These are phyloP conservation scores for Leucoraja ocellata DNA, from an alignment of 2,797 vertebrate genomes.

Conservation along the genomic window DNA sequence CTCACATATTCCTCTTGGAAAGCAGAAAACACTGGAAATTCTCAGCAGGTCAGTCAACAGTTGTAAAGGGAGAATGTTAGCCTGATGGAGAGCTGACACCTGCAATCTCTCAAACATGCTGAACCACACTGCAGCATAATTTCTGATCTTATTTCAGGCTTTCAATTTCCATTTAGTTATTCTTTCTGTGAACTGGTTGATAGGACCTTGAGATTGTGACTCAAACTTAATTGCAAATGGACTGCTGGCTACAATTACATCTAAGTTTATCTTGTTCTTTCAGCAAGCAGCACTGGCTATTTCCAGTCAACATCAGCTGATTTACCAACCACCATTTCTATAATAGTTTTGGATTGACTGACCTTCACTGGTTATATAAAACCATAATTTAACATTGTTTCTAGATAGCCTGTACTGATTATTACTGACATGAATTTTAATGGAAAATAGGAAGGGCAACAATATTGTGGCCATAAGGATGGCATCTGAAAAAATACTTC, in stretches of 20 bases:
- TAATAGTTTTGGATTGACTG: neutral
- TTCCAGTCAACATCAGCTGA: neutral
- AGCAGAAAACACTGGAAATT: neutral
- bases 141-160: neutral
- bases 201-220: neutral
- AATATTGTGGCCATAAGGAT: neutral
- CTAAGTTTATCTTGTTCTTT: neutral
- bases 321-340: neutral
- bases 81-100: neutral
- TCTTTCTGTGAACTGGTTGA: neutral
- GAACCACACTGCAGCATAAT: neutral
- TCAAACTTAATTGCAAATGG: neutral
- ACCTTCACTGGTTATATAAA: neutral
- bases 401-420: neutral
- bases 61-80: neutral
- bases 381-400: neutral
- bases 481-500: neutral
- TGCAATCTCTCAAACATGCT: neutral
- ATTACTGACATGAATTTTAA: neutral
- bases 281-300: neutral
- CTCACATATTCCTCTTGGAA: neutral
- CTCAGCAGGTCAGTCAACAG: neutral
- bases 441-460: neutral
- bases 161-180: neutral
- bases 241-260: neutral